Base-by-base conservation (phyloP, 1,140 invertebrate genomes). In the Halictus rubicundus region DNA sequence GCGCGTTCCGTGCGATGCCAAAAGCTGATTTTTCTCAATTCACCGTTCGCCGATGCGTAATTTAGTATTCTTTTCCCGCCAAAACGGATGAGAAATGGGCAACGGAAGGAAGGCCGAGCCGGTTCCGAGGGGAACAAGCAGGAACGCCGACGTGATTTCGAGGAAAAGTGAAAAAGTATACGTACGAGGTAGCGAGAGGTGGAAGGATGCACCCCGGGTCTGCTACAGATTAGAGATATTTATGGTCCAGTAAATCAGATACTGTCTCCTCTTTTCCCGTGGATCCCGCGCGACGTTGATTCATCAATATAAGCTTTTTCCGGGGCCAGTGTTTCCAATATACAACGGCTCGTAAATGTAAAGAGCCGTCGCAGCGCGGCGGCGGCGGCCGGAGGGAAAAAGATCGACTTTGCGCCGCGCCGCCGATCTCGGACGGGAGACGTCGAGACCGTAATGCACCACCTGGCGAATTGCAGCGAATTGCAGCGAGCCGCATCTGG, bases 191-290 rank as follows among this genome's bases (percentile, higher is more conserved):
- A 14, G 61, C 25, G 27, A 60, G 75, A 75, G 66, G 73, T 72
- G 74, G 63, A 80, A 57, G 75, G 75, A 75, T 74, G 69, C 69
- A 52, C 37, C 32, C 32, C 27, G 69, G 68, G 76, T 77, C 81
- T 72, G 68, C 78, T 85, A 76, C 81, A 89, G 89, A 90, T 90
- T 90, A 90, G 81, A 89, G 87, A 90, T 90, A 90, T 90, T 90
- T 89, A 89, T 89, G 87, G 84, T 88, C 79, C 87, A 83, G 87
- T 90, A 90, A 89, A 90, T 90, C 88, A 89, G 81, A 89, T 87
- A 88, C 77, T 86, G 80, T 86, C 82, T 70, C 60, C 83, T 71
- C 78, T 84, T 71, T 79, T 81, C 65, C 73, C 16, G 73, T 77
- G 59, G 42, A 23, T 70, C 54, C 37, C 52, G 64, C 52, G 68